phyloP scores from a whole-genome alignment of 2,888 invertebrate genomes.

The Rutpela maculata region DNA sequence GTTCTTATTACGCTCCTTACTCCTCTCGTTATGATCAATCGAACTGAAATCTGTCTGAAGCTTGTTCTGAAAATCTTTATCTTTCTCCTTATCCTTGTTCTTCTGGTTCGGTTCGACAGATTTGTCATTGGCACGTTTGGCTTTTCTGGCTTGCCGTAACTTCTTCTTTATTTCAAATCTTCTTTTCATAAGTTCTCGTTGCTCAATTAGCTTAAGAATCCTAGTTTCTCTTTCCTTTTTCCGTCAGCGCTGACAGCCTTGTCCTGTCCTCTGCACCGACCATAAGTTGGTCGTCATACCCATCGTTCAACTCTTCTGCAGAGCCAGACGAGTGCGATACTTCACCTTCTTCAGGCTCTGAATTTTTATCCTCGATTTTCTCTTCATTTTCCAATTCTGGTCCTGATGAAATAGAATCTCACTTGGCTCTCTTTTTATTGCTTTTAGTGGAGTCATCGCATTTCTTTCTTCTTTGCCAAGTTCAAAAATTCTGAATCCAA shows the following conservation, averaged over 20 bases:
- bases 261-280: constrained; percentile 97
- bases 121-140: constrained; percentile 80
- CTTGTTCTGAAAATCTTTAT: constrained; percentile 77
- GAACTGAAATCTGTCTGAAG: constrained; percentile 71
- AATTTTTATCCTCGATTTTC: constrained; percentile 73
- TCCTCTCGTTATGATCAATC: constrained; percentile 85
- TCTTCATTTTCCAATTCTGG: constrained; percentile 73
- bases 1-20: constrained; percentile 91
- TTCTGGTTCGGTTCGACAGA: constrained; percentile 85
- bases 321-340: constrained; percentile 83
- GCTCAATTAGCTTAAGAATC: constrained; percentile 96
- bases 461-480: constrained; percentile 84
- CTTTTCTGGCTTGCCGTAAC: constrained; percentile 87
- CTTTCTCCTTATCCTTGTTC: constrained; percentile 85
- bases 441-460: constrained; percentile 68
- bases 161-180: constrained; percentile 97
- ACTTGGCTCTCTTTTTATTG: constrained; percentile 65
- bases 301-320: constrained; percentile 95
- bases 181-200: constrained; percentile 94
- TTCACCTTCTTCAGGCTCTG: constrained; percentile 92
- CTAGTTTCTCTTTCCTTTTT: constrained; percentile 98
- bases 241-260: constrained; percentile 92
- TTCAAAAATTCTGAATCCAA: constrained; percentile 89
- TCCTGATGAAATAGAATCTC: constrained; percentile 64
- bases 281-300: constrained; percentile 97